These are phyloP conservation scores for Pardosa pseudoannulata DNA, from an alignment of 2,888 invertebrate genomes.

Conservation along the genomic window DNA sequence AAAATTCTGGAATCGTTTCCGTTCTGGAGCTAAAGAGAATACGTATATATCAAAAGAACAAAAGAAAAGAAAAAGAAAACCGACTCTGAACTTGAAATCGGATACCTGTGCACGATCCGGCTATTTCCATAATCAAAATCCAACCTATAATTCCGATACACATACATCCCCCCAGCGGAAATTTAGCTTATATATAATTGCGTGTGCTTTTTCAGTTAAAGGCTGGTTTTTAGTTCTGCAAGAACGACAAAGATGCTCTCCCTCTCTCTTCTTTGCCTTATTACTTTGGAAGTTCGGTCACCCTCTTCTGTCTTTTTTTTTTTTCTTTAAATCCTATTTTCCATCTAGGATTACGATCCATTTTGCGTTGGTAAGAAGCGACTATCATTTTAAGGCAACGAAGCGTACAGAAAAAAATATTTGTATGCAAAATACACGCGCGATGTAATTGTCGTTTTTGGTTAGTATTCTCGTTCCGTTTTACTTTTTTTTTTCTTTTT, in stretches of 20 bases:
- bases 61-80: no score
- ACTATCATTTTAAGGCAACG: constrained; percentile 37
- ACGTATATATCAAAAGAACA: no score
- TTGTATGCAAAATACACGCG: constrained; percentile 45
- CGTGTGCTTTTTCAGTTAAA: constrained; percentile 22
- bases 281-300: constrained; percentile 13
- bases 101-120: neutral
- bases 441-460: constrained; percentile 53
- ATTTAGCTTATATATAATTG: no score
- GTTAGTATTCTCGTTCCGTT: constrained; percentile 24
- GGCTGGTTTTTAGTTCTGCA: constrained; percentile 55
- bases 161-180: constrained; percentile 21
- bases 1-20: neutral
- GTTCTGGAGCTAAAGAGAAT: no score
- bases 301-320: neutral
- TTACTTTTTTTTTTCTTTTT: no score
- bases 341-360: constrained; percentile 35
- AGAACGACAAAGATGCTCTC: constrained; percentile 60
- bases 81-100: neutral
- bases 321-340: constrained; percentile 2
- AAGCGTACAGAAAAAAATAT: constrained; percentile 44
- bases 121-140: constrained; percentile 12
- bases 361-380: constrained; percentile 12
- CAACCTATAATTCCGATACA: constrained; percentile 1
- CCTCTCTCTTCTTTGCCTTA: no score